Percentiles rank a stretch among this genome's conserved stretches.
phyloP scores from a whole-genome alignment of 2,888 invertebrate species.

The Meghimatium bilineatum region DNA sequence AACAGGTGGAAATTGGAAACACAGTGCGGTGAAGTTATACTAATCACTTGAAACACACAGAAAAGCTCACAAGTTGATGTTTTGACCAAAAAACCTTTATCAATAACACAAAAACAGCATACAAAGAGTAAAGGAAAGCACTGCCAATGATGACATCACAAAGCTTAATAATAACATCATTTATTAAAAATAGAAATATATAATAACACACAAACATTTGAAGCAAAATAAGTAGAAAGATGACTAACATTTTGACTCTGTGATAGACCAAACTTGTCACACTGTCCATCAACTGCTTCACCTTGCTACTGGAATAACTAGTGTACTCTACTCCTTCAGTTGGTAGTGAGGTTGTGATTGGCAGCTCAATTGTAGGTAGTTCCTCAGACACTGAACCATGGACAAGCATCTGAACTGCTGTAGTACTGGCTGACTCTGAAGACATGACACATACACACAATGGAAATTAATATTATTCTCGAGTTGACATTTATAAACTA shows the following conservation, averaged over 20 bases:
- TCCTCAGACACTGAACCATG: constrained; percentile 65
- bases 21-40: too few relatives aligned
- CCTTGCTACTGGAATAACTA: constrained; percentile 66
- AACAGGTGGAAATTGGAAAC: too few relatives aligned
- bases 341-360: constrained; percentile 69
- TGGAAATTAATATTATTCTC: not conserved
- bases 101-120: too few relatives aligned
- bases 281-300: constrained; percentile 71
- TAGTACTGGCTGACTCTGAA: constrained; percentile 55
- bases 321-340: constrained; percentile 72
- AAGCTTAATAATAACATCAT: too few relatives aligned
- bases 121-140: too few relatives aligned
- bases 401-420: constrained; percentile 63
- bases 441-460: not conserved
- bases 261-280: constrained; percentile 71
- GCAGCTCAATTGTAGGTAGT: constrained; percentile 68
- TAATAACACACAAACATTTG: too few relatives aligned
- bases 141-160: too few relatives aligned
- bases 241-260: constrained; percentile 68
- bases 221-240: not conserved
- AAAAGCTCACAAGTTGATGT: too few relatives aligned
- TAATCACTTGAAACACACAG: too few relatives aligned
- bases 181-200: too few relatives aligned
- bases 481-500: too few relatives aligned
- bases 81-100: too few relatives aligned